A percentile compares a stretch with the other conserved stretches of the same genome.
Conservation (phyloP, 1,140 invertebrate species). For the Anoplophora glabripennis region DNA sequence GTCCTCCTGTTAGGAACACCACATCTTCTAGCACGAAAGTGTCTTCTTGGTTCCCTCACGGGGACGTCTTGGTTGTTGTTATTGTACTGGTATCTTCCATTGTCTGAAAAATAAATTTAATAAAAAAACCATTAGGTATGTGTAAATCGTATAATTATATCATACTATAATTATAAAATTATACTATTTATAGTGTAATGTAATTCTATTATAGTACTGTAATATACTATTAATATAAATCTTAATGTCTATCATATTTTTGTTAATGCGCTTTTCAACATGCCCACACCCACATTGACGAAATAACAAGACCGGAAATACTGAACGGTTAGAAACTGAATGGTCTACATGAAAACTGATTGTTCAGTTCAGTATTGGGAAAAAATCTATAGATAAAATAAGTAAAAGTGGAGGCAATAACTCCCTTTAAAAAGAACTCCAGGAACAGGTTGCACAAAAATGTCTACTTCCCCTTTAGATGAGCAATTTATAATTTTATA, state of each 20-base stretch:
- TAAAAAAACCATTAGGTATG: too few relatives aligned
- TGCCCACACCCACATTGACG: background rate
- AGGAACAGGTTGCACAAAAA: too few relatives aligned
- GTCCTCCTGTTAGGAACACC: conserved; percentile 36
- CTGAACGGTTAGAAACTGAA: too few relatives aligned
- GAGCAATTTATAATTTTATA: too few relatives aligned
- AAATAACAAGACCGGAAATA: too few relatives aligned
- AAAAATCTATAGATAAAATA: too few relatives aligned
- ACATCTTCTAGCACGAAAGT: conserved; percentile 23
- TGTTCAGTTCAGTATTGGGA: too few relatives aligned
- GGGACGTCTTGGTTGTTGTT: conserved; percentile 22
- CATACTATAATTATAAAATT: too few relatives aligned
- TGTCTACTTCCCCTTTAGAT: too few relatives aligned
- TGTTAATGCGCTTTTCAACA: background rate
- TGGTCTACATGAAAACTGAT: too few relatives aligned
- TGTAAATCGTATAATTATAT: background rate
- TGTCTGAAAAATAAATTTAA: conserved; percentile 27
- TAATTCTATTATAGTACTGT: background rate
- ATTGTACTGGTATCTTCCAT: conserved; percentile 31
- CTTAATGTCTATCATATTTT: background rate
- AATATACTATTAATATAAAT: background rate
- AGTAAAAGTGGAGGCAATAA: too few relatives aligned
- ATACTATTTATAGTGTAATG: background rate
- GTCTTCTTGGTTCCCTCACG: conserved; percentile 14
- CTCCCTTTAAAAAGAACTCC: too few relatives aligned